Evolutionary conservation across 2,113 vertebrate genomes (phyloP), one percentile per base, ranked within the genome.

Genomic region (Epinephelus cyanopodus): DNA sequence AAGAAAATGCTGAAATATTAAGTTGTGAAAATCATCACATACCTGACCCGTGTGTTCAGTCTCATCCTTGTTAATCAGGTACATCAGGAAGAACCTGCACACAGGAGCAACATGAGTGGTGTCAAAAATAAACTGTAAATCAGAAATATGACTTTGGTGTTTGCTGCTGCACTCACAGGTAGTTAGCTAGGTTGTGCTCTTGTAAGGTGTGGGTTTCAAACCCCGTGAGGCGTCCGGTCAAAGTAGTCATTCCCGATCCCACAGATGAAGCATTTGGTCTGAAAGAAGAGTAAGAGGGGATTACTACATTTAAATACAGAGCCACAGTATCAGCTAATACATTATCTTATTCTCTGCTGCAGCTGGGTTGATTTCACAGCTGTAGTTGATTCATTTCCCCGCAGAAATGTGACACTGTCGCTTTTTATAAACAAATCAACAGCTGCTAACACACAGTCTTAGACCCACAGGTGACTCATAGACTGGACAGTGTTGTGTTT

Each of bases 251-350:
- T 99, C 83, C 98, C 98, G 3, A 99, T 99, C 77, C 98, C 98
- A 87, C 98, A 99, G 94, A 99, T 99, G 92, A 99, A 99, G 86
- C 98, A 99, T 95, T 99, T 99, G 62, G 98, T 99, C 98, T 99
- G 89, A 33, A 81, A 53, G 27, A 73, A 10, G n/a, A 78, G 45
- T 1, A 0, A 57, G 25, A 19, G 10, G 8, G 18, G 2, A 42
- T 5, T 52, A 54, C 68, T 39, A 64, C 9, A 19, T 10, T 66
- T 48, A 8, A 3, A 58, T 18, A 19, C 33, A 56, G 8, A 4
- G 10, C 17, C 9, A 29, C 25, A 3, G 39, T 5, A 7, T 56
- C 21, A 23, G 8, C 6, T 21, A 21, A 7, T n/a, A 68, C 48
- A 8, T 4, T 17, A 23, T 6, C 29, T 29, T 29, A 45, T 54